Conservation (phyloP, 2,797 vertebrate genomes). For the Spondyliosoma cantharus region DNA sequence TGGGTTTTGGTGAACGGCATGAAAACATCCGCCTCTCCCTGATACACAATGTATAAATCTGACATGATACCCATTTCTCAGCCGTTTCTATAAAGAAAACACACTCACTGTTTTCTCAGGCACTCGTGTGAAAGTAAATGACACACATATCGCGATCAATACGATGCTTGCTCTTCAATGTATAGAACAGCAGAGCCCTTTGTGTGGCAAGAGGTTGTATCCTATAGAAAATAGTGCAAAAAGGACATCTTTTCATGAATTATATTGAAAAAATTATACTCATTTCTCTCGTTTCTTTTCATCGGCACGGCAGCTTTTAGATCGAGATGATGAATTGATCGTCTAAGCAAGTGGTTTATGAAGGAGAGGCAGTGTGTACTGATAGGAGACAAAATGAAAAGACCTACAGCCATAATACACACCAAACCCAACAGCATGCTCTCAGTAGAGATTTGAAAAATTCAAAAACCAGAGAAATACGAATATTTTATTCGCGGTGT, state of each 20-base stretch:
- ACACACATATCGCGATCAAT: conserved; percentile 28
- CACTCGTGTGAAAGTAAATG: conserved; percentile 27
- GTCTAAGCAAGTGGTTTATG: background rate
- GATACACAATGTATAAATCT: conserved; percentile 72
- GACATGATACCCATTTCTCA: conserved; percentile 61
- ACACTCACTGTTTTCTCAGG: conserved; percentile 26
- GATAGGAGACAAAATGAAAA: background rate
- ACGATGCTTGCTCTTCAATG: conserved; percentile 8
- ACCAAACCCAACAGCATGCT: conserved; percentile 3
- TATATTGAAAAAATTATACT: background rate
- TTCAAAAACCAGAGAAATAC: background rate
- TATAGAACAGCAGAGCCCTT: background rate
- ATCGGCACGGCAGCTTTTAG: conserved; percentile 10
- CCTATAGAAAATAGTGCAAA: background rate
- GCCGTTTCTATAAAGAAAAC: conserved; percentile 36
- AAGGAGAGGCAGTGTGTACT: background rate
- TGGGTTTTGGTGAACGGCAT: conserved; percentile 72
- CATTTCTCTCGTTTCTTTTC: background rate
- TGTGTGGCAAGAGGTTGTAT: conserved; percentile 3
- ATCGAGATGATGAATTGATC: conserved; percentile 11
- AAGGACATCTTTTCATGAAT: background rate
- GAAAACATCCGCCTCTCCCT: conserved; percentile 64
- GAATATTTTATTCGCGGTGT: too few relatives aligned
- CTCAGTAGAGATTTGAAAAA: conserved; percentile 7
- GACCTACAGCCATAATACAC: background rate